phyloP scores from a whole-genome alignment of 2,888 invertebrate species.

The Watsonalla cultraria region DNA sequence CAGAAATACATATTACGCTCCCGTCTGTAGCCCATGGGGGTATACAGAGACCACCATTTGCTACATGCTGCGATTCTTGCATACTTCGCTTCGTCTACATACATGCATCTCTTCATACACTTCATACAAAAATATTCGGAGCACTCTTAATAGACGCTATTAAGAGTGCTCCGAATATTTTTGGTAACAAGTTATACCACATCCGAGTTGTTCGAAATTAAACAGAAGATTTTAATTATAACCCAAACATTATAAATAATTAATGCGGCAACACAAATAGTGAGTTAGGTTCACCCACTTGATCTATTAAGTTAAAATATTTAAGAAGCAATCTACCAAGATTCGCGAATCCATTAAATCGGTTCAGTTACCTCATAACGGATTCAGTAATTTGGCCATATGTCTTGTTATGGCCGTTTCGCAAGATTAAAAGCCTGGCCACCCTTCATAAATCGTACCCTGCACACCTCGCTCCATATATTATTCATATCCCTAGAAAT shows the following conservation, averaged over 20 bases:
- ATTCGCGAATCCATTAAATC: conserved; percentile 67
- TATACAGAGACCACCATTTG: too few relatives aligned
- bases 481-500: conserved; percentile 60
- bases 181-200: too few relatives aligned
- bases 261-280: conserved; percentile 32
- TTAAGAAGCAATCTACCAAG: conserved; percentile 52
- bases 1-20: too few relatives aligned
- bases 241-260: conserved; percentile 3
- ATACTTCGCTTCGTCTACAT: too few relatives aligned
- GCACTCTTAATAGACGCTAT: too few relatives aligned
- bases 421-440: conserved; percentile 71
- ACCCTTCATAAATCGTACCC: conserved; percentile 74
- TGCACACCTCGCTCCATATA: conserved; percentile 57
- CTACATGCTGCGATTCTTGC: too few relatives aligned
- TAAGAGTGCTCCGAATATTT: too few relatives aligned
- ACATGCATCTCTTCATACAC: too few relatives aligned
- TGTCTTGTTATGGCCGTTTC: conserved; percentile 74
- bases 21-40: too few relatives aligned
- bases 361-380: conserved; percentile 59
- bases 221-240: too few relatives aligned
- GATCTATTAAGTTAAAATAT: conserved; percentile 59
- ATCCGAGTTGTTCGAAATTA: too few relatives aligned
- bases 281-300: conserved; percentile 35
- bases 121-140: too few relatives aligned
- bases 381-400: conserved; percentile 75